These are phyloP conservation scores for Notarius lentiginosus DNA, from an alignment of 2,113 vertebrate species.

Conservation along the genomic window DNA sequence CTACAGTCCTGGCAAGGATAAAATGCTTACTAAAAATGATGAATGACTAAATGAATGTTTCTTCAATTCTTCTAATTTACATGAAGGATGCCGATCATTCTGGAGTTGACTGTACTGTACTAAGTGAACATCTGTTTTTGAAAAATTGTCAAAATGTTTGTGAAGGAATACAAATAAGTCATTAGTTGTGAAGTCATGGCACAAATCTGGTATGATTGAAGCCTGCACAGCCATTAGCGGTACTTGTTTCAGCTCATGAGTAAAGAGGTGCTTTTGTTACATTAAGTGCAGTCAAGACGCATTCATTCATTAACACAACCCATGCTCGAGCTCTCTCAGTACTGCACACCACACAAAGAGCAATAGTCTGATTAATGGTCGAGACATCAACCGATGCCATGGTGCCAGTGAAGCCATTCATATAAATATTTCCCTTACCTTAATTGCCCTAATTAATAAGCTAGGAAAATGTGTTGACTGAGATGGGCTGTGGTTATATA, in stretches of 20 bases:
- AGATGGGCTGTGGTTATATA: constrained; percentile 28
- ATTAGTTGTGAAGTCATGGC: constrained; percentile 30
- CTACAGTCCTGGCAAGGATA: not conserved
- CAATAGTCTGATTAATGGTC: constrained; percentile 49
- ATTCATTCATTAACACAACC: constrained; percentile 20
- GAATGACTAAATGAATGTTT: not conserved
- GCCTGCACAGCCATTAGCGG: constrained; percentile 9
- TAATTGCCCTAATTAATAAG: constrained; percentile 58
- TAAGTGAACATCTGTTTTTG: constrained; percentile 17
- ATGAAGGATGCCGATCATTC: not conserved
- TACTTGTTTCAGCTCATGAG: constrained; percentile 17
- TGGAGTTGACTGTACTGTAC: not conserved
- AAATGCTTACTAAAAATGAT: not conserved
- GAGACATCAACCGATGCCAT: constrained; percentile 26
- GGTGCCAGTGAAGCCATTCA: constrained; percentile 38
- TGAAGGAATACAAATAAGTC: constrained; percentile 18
- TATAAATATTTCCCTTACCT: constrained; percentile 52
- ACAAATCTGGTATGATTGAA: constrained; percentile 26
- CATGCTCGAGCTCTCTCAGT: constrained; percentile 17
- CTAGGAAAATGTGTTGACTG: constrained; percentile 29
- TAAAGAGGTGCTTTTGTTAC: constrained; percentile 31
- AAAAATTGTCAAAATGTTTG: constrained; percentile 7
- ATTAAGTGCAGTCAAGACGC: constrained; percentile 27
- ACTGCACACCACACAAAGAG: constrained; percentile 23
- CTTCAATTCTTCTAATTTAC: not conserved